A percentile compares a stretch with the other conserved stretches of the same genome.
Conservation (phyloP, 2,797 vertebrate species). For the Pyrrhura leucotis region DNA sequence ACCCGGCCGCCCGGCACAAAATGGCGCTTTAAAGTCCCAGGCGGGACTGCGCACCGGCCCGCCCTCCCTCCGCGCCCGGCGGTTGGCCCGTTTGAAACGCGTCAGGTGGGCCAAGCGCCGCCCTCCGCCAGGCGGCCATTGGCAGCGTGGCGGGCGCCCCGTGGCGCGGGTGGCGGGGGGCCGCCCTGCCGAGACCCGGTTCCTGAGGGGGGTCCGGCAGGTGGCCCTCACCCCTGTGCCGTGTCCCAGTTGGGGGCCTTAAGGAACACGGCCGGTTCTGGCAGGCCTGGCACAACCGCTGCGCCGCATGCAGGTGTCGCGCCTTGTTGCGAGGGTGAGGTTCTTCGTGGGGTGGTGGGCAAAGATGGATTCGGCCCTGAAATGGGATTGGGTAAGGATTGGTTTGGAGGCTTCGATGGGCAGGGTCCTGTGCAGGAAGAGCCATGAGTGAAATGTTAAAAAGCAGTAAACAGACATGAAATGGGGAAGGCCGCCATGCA, state of each 20-base stretch:
- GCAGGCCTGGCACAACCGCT: fast-evolving
- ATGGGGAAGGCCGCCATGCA: fast-evolving
- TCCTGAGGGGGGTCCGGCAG: no score
- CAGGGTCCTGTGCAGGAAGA: not conserved
- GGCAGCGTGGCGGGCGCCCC: not conserved
- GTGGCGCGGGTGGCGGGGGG: no score
- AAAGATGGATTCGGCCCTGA: not conserved
- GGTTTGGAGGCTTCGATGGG: not conserved
- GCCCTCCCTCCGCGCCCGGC: constrained; percentile 45
- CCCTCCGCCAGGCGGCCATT: not conserved
- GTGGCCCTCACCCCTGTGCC: not conserved
- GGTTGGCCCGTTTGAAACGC: constrained; percentile 65
- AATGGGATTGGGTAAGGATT: not conserved
- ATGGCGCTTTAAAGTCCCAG: constrained; percentile 70
- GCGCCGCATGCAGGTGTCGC: fast-evolving
- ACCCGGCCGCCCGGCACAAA: constrained; percentile 64
- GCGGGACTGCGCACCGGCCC: constrained; percentile 44
- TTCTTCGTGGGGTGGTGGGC: fast-evolving
- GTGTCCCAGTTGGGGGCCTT: not conserved
- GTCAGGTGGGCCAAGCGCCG: constrained; percentile 5
- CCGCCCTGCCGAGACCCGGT: fast-evolving
- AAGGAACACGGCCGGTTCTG: fast-evolving
- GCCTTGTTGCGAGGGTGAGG: fast-evolving
- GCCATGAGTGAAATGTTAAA: not conserved
- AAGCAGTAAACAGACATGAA: not conserved